Evolutionary conservation across 35 echinoderm and acorn worm species (phyloP).

Genomic region (Amphiura filiformis): DNA sequence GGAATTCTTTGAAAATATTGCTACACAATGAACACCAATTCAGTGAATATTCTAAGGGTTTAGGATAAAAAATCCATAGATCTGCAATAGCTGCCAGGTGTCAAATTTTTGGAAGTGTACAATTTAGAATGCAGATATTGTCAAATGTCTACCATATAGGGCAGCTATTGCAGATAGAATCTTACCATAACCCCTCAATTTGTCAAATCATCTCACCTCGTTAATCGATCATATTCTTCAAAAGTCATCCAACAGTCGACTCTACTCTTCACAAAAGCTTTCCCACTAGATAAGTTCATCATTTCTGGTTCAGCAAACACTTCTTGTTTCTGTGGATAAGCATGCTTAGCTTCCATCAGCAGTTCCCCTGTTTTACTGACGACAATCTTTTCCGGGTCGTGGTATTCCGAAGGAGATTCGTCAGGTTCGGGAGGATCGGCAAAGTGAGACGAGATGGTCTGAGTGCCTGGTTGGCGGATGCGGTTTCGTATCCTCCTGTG

Average conservation of each 20-base stretch:
- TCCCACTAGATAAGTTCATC: constrained; percentile 83
- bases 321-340: constrained; percentile 65
- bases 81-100: too few species aligned
- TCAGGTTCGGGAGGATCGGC: constrained; percentile 73
- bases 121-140: too few species aligned
- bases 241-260: constrained; percentile 93
- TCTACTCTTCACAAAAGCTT: constrained; percentile 76
- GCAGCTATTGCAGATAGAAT: too few species aligned
- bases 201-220: constrained; percentile 69
- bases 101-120: too few species aligned
- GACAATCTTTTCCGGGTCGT: constrained; percentile 78
- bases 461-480: constrained; percentile 58
- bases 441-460: constrained; percentile 73
- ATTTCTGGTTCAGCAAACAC: constrained; percentile 45
- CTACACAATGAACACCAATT: too few species aligned
- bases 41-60: too few species aligned
- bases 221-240: constrained; percentile 89
- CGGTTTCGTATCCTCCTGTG: constrained; percentile 48
- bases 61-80: too few species aligned
- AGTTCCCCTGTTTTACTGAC: constrained; percentile 73
- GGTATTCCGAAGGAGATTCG: constrained; percentile 52
- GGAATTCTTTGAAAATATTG: too few species aligned
- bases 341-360: constrained; percentile 84
- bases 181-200: too few species aligned
- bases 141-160: too few species aligned